Conservation (phyloP, 2,888 invertebrate species). For the Ophion slaviceki region DNA sequence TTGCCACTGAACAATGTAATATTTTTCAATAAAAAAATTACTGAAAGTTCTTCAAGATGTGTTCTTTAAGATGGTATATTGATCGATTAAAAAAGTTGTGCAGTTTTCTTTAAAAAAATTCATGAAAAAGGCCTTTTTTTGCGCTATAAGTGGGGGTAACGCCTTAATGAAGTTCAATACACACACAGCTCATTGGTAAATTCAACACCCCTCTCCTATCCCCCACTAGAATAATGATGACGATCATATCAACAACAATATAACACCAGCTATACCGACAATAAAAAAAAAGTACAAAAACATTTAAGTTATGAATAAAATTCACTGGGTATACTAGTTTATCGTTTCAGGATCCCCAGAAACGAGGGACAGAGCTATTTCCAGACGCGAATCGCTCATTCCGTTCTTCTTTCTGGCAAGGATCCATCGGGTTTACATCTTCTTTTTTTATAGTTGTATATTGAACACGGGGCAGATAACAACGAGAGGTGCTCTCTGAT, state of each 20-base stretch:
- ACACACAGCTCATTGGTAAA: too few species aligned
- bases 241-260: not conserved
- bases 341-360: slow-evolving; percentile 39
- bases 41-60: too few species aligned
- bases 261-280: not conserved
- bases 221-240: too few species aligned
- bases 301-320: slow-evolving; percentile 9
- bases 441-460: slow-evolving; percentile 46
- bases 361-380: slow-evolving; percentile 59
- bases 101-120: too few species aligned
- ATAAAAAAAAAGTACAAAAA: not conserved
- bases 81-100: too few species aligned
- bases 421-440: slow-evolving; percentile 64
- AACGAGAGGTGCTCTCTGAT: slow-evolving; percentile 53
- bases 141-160: too few species aligned
- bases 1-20: too few species aligned
- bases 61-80: too few species aligned
- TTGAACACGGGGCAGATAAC: slow-evolving; percentile 38
- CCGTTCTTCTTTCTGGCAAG: slow-evolving; percentile 64
- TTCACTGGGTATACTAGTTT: not conserved
- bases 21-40: too few species aligned
- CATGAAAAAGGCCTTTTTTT: too few species aligned
- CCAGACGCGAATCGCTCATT: slow-evolving; percentile 58
- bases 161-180: too few species aligned
- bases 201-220: too few species aligned